Percentiles rank a stretch among this genome's conserved stretches.
phyloP scores from a whole-genome alignment of 1,140 invertebrate genomes.

The Aphelinus atriplicis region DNA sequence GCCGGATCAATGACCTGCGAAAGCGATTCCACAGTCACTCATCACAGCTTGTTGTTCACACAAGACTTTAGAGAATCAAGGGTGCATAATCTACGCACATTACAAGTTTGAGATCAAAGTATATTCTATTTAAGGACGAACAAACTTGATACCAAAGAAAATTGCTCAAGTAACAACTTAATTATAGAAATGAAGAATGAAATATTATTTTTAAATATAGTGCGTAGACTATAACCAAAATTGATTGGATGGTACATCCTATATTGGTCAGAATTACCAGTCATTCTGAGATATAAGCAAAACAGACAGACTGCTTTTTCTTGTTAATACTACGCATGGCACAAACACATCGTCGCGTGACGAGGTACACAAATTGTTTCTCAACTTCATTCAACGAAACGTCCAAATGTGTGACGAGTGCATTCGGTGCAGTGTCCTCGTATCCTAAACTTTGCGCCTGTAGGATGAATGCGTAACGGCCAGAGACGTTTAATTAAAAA shows the following conservation, averaged over 20 bases:
- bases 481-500: not conserved
- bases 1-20: too few relatives aligned
- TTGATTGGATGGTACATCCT: not conserved
- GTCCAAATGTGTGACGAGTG: conserved; percentile 5
- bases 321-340: conserved; percentile 17
- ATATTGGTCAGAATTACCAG: not conserved
- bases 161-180: too few relatives aligned
- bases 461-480: not conserved
- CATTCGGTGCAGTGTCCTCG: conserved; percentile 18
- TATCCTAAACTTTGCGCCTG: not conserved
- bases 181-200: too few relatives aligned
- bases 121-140: too few relatives aligned
- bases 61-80: not conserved
- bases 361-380: not conserved
- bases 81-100: conserved; percentile 25
- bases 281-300: not conserved
- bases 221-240: not conserved
- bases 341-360: not conserved
- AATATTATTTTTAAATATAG: not conserved
- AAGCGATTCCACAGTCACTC: not conserved
- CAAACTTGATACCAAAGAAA: too few relatives aligned
- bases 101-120: too few relatives aligned
- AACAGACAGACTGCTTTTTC: conserved; percentile 1
- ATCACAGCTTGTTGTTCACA: conserved; percentile 2
- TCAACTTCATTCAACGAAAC: not conserved